A percentile compares a stretch with the other conserved stretches of the same genome.
phyloP scores from a whole-genome alignment of 1,140 invertebrate genomes.

The Listronotus bonariensis region DNA sequence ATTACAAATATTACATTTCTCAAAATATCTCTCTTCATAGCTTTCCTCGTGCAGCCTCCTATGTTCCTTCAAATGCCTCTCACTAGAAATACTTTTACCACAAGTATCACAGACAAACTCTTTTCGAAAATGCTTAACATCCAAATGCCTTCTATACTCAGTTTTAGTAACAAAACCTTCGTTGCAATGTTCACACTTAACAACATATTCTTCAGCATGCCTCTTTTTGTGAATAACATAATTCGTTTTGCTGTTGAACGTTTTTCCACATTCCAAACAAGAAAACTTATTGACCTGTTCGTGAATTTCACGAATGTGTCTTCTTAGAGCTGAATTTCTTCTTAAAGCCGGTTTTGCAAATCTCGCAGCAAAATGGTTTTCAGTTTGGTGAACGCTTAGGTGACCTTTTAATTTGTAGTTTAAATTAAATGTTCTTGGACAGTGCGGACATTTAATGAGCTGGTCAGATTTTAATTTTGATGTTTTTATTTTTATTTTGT shows the following conservation, averaged over 20 bases:
- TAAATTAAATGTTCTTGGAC: constrained; percentile 51
- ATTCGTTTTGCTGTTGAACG: constrained; percentile 37
- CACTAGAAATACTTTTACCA: constrained; percentile 56
- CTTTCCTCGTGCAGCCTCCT: constrained; percentile 24
- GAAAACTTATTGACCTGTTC: constrained; percentile 20
- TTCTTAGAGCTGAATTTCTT: constrained; percentile 39
- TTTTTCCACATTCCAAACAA: constrained; percentile 36
- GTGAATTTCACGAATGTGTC: constrained; percentile 57
- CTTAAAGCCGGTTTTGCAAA: constrained; percentile 18
- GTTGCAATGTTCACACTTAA: constrained; percentile 55
- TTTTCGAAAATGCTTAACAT: constrained; percentile 32
- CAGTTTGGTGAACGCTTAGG: constrained; percentile 1
- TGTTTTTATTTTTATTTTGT: no score
- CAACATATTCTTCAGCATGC: constrained; percentile 49
- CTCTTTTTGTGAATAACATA: constrained; percentile 34
- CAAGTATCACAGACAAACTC: constrained; percentile 52
- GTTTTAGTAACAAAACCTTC: constrained; percentile 49
- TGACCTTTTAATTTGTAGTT: not conserved
- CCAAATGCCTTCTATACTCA: constrained; percentile 37
- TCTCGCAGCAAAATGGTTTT: not conserved
- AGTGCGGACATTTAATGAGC: constrained; percentile 27
- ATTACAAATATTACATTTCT: constrained; percentile 56
- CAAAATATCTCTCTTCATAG: constrained; percentile 51
- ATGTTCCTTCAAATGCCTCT: constrained; percentile 31
- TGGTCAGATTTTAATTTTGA: no score